phyloP scores from a whole-genome alignment of 2,888 invertebrate genomes.

The Ceraclea dissimilis region DNA sequence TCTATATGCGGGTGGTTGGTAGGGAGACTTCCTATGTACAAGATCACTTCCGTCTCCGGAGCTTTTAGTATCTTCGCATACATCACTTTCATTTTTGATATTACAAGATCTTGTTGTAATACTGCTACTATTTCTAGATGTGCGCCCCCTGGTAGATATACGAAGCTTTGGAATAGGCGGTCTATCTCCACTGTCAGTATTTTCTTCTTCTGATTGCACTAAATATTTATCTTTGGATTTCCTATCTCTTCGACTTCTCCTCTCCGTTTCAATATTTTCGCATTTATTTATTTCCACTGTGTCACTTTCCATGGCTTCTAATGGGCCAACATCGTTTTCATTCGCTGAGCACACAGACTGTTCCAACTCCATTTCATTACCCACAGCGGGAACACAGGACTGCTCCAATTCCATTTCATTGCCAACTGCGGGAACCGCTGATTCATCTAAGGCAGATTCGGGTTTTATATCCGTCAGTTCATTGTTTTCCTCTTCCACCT shows the following conservation, averaged over 20 bases:
- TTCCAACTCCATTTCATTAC: slow-evolving; percentile 47
- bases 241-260: slow-evolving; percentile 23
- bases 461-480: slow-evolving; percentile 40
- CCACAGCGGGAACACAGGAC: slow-evolving; percentile 29
- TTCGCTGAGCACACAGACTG: slow-evolving; percentile 12
- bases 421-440: slow-evolving; percentile 45
- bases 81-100: slow-evolving; percentile 15
- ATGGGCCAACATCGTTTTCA: slow-evolving; percentile 20
- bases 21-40: slow-evolving; percentile 30
- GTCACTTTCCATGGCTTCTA: slow-evolving; percentile 23
- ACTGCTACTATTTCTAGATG: slow-evolving; percentile 37
- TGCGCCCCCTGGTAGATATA: slow-evolving; percentile 42
- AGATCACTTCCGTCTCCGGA: slow-evolving; percentile 28
- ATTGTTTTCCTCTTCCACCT: slow-evolving; percentile 29
- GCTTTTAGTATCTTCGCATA: slow-evolving; percentile 13
- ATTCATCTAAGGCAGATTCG: slow-evolving; percentile 48
- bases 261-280: slow-evolving; percentile 32
- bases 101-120: slow-evolving; percentile 31
- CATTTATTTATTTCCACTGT: slow-evolving; percentile 36
- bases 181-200: slow-evolving; percentile 29
- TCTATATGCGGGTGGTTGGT: slow-evolving; percentile 31
- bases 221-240: slow-evolving; percentile 22
- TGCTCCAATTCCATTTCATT: slow-evolving; percentile 46
- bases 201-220: slow-evolving; percentile 28
- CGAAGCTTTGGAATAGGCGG: slow-evolving; percentile 47